Percentiles rank a stretch among this genome's conserved stretches.
These are phyloP conservation scores for Triops cancriformis DNA, from an alignment of 1,140 invertebrate genomes.

Conservation along the genomic window DNA sequence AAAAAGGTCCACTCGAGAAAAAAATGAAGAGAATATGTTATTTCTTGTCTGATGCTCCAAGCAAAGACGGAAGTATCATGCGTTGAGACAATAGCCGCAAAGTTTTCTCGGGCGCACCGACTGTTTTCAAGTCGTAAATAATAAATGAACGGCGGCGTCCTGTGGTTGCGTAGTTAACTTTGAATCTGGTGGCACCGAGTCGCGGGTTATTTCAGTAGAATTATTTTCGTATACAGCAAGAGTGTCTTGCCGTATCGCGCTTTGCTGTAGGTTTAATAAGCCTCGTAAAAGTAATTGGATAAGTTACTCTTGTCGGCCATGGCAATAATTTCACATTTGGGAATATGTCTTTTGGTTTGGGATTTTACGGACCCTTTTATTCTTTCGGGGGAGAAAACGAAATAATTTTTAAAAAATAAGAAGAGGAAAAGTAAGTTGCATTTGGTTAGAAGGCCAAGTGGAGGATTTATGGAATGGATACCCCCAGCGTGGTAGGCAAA, in stretches of 20 bases:
- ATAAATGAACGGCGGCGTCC: neutral
- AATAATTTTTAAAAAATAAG: neutral
- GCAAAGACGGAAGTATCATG: conserved; percentile 5
- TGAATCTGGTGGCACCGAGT: neutral
- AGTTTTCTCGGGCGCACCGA: neutral
- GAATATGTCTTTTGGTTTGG: too few relatives aligned
- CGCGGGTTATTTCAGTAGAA: too few relatives aligned
- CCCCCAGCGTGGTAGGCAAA: conserved; percentile 11
- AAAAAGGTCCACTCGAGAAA: neutral
- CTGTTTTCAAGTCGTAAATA: neutral
- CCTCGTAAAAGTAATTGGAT: too few relatives aligned
- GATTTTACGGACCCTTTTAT: neutral
- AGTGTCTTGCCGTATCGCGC: too few relatives aligned
- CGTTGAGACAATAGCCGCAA: conserved; percentile 5
- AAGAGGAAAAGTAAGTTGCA: neutral
- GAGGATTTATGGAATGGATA: conserved; percentile 10
- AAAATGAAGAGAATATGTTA: neutral
- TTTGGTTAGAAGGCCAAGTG: neutral
- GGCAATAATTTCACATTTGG: too few relatives aligned
- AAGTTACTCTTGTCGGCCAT: too few relatives aligned
- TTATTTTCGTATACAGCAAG: too few relatives aligned
- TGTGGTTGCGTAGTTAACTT: conserved; percentile 7
- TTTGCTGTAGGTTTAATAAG: too few relatives aligned
- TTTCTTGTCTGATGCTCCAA: neutral
- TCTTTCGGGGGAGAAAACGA: neutral